Evolutionary conservation across 1,140 invertebrate species (phyloP), one percentile per base, ranked within the genome.

Genomic region (honey bee (Apis mellifera)): DNA sequence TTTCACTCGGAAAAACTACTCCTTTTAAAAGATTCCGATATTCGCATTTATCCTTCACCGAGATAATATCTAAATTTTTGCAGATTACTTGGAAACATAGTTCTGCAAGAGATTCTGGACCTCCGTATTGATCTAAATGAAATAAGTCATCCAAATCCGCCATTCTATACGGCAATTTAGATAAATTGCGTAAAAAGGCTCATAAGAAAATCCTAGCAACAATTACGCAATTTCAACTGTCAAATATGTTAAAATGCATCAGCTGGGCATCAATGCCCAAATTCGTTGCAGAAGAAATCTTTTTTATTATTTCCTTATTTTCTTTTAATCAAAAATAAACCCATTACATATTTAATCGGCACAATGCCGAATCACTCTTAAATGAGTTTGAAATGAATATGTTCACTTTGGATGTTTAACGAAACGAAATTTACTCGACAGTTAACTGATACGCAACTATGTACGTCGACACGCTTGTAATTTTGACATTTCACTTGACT

Each of bases 1-100:
- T 96, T 93, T 96, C 96, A 85, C 95, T 95, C 12, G 96, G 97
- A 64, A 97, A 94, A 82, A 94, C 94, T 57, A 97, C 90, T 60
- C 95, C 95, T 86, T 94, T 92, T 79, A 91, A 94, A 55, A 95
- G 92, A 82, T 85, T 89, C 77, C 94, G 89, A 59, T 93, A 91
- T 9, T 92, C 93, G 72, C 84, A 78, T 64, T 90, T 86, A 73
- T 90, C 90, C 64, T 87, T 90, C 42, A 89, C 90, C 66, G 95
- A 95, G 77, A 97, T 95, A 17, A 95, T 95, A 70, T 95, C 94
- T n/a, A 96, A 86, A 92, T 96, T 94, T 84, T 95, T 94, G 79
- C 96, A 95, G 59, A 96, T 95, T 88, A 95, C 96, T 84, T 95
- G 95, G 84, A 95, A 95, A 86, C 96, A 95, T 15, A 96, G 93